These are phyloP conservation scores for Thalpophila matura DNA, from an alignment of 2,888 invertebrate genomes.

Conservation along the genomic window DNA sequence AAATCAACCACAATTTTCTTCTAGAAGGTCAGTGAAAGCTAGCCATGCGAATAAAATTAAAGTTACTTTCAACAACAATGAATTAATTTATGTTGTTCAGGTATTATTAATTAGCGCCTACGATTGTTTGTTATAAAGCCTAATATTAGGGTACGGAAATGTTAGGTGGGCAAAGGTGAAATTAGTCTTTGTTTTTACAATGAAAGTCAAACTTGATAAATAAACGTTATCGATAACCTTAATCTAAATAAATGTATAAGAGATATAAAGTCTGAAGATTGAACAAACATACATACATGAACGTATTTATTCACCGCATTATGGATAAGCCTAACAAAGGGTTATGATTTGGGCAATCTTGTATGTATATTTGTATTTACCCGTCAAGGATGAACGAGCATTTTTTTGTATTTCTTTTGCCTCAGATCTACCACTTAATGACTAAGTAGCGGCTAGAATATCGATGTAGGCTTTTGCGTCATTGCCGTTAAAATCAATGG, in stretches of 20 bases:
- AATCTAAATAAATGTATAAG: neutral
- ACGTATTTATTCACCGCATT: slow-evolving; percentile 25
- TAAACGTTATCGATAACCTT: neutral
- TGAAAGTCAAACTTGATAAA: neutral
- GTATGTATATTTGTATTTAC: slow-evolving; percentile 11
- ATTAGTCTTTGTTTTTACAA: slow-evolving; percentile 32
- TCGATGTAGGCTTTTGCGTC: slow-evolving; percentile 48
- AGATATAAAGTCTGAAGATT: slow-evolving; percentile 10
- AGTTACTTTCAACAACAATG: slow-evolving; percentile 14
- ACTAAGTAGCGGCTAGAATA: slow-evolving; percentile 38
- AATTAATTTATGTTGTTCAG: slow-evolving; percentile 29
- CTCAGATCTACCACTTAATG: slow-evolving; percentile 14
- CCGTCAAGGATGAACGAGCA: slow-evolving; percentile 8
- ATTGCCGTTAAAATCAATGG: slow-evolving; percentile 47
- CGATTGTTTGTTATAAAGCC: slow-evolving; percentile 17
- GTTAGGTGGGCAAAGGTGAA: slow-evolving; percentile 3
- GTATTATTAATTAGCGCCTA: slow-evolving; percentile 5
- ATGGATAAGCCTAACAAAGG: slow-evolving; percentile 39
- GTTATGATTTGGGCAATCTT: slow-evolving; percentile 31
- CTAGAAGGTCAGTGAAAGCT: slow-evolving; percentile 34
- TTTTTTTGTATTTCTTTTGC: slow-evolving; percentile 2
- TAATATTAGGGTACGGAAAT: slow-evolving; percentile 26
- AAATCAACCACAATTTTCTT: slow-evolving; percentile 28
- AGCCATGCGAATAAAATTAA: slow-evolving; percentile 23
- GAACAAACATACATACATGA: slow-evolving; percentile 9